A percentile compares a stretch with the other conserved stretches of the same genome.
Conservation (phyloP, 2,888 invertebrate species). For the Xiphydria camelus region DNA sequence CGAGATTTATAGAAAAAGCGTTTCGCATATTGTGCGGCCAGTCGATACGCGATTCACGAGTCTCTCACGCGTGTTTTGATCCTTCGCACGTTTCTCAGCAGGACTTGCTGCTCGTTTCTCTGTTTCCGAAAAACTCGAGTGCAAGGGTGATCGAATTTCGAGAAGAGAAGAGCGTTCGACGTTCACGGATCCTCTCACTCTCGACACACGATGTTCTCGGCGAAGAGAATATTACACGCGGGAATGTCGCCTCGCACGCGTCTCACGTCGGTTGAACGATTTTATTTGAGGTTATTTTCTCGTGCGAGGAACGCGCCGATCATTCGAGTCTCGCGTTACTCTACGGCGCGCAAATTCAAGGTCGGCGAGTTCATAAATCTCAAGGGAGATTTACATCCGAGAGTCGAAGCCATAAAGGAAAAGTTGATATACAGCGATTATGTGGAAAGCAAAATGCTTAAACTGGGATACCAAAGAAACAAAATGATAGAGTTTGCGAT, state of each 20-base stretch:
- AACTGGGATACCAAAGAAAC: conserved; percentile 33
- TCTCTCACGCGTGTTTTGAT: too few relatives aligned
- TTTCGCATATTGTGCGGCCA: too few relatives aligned
- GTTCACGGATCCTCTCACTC: too few relatives aligned
- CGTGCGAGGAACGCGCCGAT: conserved; percentile 36
- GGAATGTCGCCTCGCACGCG: conserved; percentile 1
- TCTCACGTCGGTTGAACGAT: neutral
- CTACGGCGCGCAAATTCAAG: conserved; percentile 40
- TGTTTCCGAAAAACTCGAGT: too few relatives aligned
- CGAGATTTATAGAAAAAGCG: too few relatives aligned
- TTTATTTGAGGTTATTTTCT: conserved; percentile 59
- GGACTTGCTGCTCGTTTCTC: too few relatives aligned
- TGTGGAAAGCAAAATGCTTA: conserved; percentile 43
- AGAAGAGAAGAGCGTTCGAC: too few relatives aligned
- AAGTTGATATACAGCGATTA: conserved; percentile 56
- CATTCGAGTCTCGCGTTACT: conserved; percentile 29
- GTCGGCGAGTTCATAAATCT: conserved; percentile 23
- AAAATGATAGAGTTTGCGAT: conserved; percentile 18
- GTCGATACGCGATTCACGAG: too few relatives aligned
- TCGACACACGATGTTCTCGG: conserved; percentile 1
- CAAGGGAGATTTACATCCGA: conserved; percentile 24
- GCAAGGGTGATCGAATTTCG: too few relatives aligned
- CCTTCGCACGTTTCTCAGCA: too few relatives aligned
- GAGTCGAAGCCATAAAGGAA: conserved; percentile 40
- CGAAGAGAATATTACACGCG: conserved; percentile 6